Evolutionary conservation across 2,113 vertebrate genomes (phyloP).

Genomic region (Syngnathus typhle): DNA sequence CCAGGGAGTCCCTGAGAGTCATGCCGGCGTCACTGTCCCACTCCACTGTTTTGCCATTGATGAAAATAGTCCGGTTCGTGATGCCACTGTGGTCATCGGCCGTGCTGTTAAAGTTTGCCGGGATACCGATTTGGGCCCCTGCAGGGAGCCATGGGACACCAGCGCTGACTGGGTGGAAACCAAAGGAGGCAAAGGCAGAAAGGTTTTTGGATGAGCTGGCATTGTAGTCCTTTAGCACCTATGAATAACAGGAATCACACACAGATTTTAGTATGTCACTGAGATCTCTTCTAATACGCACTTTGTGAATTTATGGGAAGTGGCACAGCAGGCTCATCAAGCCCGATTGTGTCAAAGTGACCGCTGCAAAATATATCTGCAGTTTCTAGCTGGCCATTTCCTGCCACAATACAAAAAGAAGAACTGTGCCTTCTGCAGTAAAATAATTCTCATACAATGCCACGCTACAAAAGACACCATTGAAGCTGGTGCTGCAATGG

Average conservation of each 20-base stretch:
- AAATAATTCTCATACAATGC: not conserved
- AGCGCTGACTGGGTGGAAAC: constrained; percentile 85
- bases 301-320: not conserved
- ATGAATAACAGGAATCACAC: not conserved
- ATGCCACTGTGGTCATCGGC: constrained; percentile 60
- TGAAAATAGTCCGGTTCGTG: constrained; percentile 69
- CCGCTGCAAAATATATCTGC: not conserved
- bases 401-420: constrained; percentile 1
- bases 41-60: constrained; percentile 75
- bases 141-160: constrained; percentile 81
- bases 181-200: constrained; percentile 78
- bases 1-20: constrained; percentile 74
- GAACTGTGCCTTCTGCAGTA: not conserved
- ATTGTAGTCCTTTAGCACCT: constrained; percentile 73
- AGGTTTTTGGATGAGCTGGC: constrained; percentile 63
- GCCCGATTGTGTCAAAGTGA: not conserved
- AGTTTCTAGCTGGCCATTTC: not conserved
- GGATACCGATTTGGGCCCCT: constrained; percentile 81
- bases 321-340: not conserved
- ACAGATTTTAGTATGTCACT: not conserved
- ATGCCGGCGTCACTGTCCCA: constrained; percentile 75
- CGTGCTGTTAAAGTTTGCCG: constrained; percentile 79
- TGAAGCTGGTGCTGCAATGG: not conserved
- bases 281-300: not conserved
- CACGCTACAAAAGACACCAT: not conserved